Evolutionary conservation across 1,140 invertebrate species (phyloP), one percentile per base, ranked within the genome.

Genomic region (Drosophila ambigua): DNA sequence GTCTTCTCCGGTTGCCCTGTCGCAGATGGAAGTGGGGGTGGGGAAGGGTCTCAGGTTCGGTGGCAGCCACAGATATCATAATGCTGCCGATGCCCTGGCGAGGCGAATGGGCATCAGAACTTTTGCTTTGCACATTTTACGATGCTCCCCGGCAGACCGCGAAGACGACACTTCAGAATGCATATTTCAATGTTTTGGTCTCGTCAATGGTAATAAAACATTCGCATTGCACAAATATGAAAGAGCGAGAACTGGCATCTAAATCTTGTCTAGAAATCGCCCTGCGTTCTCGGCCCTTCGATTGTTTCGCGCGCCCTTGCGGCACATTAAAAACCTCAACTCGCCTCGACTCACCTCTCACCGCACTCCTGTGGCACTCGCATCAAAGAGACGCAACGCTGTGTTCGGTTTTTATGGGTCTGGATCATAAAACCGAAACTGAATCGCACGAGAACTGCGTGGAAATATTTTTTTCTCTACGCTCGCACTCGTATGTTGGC

Each of bases 161-260:
- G 66, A 87, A 63, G 82, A 81, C 68, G 71, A 74, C 81, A 82
- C 78, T 81, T 77, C 59, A 82, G 69, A 87, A 75, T 75, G 81
- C 81, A 85, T 88, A 85, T 88, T 85, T 88, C 83, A 85, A 88
- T 79, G 80, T 72, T 71, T 78, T 57, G 58, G 76, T 79, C 83
- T 78, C 59, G 59, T 68, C 46, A 57, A 77, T 82, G 82, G 82
- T 82, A 85, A 85, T 85, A 85, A 85, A 85, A 85, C 82, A 87
- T 79, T 78, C 69, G 78, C 79, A 79, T 71, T 75, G 72, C 72
- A 41, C 60, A 83, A 82, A 73, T 82, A 78, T 69, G 66, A 62
- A 80, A 53, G 58, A 59, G 55, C 28, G 61, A 63, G 46, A 79
- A 76, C 69, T 57, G 55, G 61, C 82, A 79, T 85, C 83, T 72